Base-by-base conservation (phyloP, 2,888 invertebrate species). In the Vesta saturnalis region DNA sequence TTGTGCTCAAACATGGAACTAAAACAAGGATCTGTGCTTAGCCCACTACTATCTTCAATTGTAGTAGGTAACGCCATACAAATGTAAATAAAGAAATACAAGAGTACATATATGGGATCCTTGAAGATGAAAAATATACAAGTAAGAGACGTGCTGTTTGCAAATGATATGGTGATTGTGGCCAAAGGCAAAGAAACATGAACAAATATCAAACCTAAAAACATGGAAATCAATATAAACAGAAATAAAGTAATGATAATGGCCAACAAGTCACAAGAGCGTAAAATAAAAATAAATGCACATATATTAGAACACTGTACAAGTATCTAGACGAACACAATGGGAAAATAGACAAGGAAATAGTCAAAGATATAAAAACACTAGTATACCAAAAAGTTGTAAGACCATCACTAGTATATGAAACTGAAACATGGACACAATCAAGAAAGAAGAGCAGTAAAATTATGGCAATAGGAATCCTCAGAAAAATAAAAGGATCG, bases 161-260 rank as follows among this genome's bases (percentile, higher is more conserved):
- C 52, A 2, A 15, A 52, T 22, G 46, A 59, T 43, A 52, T 61
- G 60, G 52, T 61, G 21, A 18, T 61, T 5, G 16, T 52, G 23
- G 60, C 60, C 8, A 23, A 61, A 3, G 21, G 46, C 1, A 46
- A 60, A 46, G 46, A 60, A 60, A 46, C 21, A 46, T 52, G 12
- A 52, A 52, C 4, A 23, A 61, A 22, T 52, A 52, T 18, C 23
- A 61, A 61, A 61, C 8, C 23, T 49, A 52, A 61, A 49, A 23
- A 59, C 58, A 22, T 19, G 30, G 16, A 52, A n/a, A n/a, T n/a
- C n/a, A n/a, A n/a, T n/a, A n/a, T n/a, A n/a, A n/a, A n/a, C n/a
- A n/a, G n/a, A n/a, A n/a, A n/a, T n/a, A n/a, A n/a, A n/a, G n/a
- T 49, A 19, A 49, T 52, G 52, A 52, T 61, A 54, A 61, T 61